Percentiles rank a stretch among this genome's conserved stretches.
Conservation (phyloP, 2,797 vertebrate genomes). For the Molossus molossus region DNA sequence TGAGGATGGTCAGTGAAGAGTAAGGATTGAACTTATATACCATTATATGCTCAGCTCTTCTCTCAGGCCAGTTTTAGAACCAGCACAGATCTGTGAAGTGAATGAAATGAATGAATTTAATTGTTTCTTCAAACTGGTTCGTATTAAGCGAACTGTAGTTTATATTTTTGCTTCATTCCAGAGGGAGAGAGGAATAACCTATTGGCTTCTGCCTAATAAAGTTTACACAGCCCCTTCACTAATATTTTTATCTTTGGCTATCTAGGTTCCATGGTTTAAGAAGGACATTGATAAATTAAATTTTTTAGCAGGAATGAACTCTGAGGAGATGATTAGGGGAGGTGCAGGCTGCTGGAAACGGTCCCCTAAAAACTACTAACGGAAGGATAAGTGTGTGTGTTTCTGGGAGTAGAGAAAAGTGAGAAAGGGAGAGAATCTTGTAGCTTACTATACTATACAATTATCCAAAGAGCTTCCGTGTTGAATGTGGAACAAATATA, state of each 20-base stretch:
- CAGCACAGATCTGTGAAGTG: not conserved
- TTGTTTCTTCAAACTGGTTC: conserved; percentile 5
- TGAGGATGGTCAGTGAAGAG: not conserved
- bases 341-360: not conserved
- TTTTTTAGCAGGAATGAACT: not conserved
- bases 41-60: not conserved
- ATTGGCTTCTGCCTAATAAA: not conserved
- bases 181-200: not conserved
- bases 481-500: not conserved
- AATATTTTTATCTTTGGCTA: not conserved
- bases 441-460: not conserved
- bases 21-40: not conserved
- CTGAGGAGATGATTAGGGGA: not conserved
- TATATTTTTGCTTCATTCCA: not conserved
- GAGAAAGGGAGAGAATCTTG: not conserved
- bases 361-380: not conserved
- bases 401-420: not conserved
- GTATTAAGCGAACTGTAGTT: not conserved
- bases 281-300: not conserved
- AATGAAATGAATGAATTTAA: not conserved
- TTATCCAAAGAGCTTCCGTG: not conserved
- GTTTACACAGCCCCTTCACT: not conserved
- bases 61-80: not conserved
- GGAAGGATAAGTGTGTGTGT: not conserved
- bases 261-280: not conserved